Percentiles rank a stretch among this genome's conserved stretches.
Evolutionary conservation across 2,797 vertebrate species (phyloP).

Genomic region (Smutsia gigantea): DNA sequence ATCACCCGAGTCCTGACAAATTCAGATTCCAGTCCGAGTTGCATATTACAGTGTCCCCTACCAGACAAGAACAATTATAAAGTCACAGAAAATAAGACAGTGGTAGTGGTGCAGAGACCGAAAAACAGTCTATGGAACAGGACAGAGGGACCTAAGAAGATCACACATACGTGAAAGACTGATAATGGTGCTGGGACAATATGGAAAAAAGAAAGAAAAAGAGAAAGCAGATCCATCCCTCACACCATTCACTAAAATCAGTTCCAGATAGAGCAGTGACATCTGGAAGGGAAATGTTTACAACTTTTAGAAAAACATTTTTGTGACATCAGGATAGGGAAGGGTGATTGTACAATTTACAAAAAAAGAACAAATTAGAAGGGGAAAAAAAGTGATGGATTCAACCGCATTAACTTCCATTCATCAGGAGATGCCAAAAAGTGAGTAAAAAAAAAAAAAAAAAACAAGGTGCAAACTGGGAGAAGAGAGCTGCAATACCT

Average conservation of each 20-base stretch:
- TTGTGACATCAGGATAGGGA: background rate
- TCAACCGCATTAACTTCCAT: background rate
- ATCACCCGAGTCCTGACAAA: background rate
- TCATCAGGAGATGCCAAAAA: background rate
- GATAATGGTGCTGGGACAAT: background rate
- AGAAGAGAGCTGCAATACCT: background rate
- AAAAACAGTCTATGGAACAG: background rate
- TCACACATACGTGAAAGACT: background rate
- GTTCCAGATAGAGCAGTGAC: background rate
- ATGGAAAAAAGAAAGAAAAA: background rate
- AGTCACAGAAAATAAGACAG: background rate
- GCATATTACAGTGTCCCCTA: background rate
- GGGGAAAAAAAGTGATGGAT: background rate
- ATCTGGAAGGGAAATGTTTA: background rate
- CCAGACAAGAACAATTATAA: conserved; percentile 23
- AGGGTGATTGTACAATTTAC: background rate
- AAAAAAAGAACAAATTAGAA: background rate
- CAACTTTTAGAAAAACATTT: background rate
- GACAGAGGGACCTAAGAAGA: background rate
- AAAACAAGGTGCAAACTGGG: background rate
- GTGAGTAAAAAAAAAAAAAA: background rate
- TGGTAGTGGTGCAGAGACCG: background rate
- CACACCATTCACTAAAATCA: background rate
- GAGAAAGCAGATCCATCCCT: background rate
- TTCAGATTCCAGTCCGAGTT: conserved; percentile 5